Evolutionary conservation across 2,888 invertebrate genomes (phyloP).

Genomic region (Hybos culiciformis): DNA sequence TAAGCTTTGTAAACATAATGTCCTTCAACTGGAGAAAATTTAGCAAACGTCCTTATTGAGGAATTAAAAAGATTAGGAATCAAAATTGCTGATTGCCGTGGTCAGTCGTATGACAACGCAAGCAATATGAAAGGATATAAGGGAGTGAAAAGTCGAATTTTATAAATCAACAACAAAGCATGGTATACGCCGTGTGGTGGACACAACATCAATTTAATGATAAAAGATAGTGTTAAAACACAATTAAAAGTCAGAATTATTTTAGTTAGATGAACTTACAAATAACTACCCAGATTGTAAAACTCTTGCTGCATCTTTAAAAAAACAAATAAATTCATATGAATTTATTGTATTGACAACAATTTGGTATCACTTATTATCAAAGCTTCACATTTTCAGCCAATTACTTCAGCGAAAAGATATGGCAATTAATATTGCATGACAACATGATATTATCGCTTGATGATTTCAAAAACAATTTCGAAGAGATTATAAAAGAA

Average conservation of each 20-base stretch:
- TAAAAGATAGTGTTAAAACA: neutral
- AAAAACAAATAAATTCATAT: neutral
- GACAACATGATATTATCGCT: neutral
- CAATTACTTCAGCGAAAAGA: neutral
- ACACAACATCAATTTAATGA: neutral
- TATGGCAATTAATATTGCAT: conserved; percentile 1
- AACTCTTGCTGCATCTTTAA: neutral
- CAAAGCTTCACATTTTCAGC: no score
- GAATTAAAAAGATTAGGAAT: conserved; percentile 5
- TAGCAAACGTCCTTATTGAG: conserved; percentile 3
- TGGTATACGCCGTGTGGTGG: conserved; percentile 1
- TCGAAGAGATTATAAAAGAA: neutral
- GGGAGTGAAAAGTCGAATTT: conserved; percentile 5
- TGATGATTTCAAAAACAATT: neutral
- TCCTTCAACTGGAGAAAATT: conserved; percentile 2
- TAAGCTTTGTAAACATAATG: conserved; percentile 1
- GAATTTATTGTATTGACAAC: neutral
- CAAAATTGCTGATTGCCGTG: conserved; percentile 2
- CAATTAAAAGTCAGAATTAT: neutral
- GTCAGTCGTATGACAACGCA: neutral
- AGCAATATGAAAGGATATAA: conserved; percentile 4
- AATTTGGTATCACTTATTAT: no score
- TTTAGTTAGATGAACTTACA: no score
- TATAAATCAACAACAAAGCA: conserved; percentile 9
- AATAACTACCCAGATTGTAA: no score